Evolutionary conservation across 92 coral and sea anemone species (phyloP).

Genomic region (Micromussa lordhowensis): DNA sequence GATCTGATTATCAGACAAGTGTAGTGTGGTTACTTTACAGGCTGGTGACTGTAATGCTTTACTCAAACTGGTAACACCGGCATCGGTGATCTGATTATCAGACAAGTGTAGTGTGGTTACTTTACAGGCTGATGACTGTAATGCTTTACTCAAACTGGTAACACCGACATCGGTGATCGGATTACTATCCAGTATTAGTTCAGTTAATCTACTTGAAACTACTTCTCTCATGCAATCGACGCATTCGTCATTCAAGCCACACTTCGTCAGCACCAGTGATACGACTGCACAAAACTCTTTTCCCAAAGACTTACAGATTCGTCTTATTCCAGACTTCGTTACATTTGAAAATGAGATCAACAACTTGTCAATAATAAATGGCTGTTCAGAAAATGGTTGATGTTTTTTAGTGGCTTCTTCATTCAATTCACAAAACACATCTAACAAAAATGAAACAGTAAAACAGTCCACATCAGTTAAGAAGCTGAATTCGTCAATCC

Average conservation of each 20-base stretch:
- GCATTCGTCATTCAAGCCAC: neutral
- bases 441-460: neutral
- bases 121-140: neutral
- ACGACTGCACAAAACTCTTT: neutral
- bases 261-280: neutral
- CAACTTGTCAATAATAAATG: too few species aligned
- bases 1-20: too few species aligned
- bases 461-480: constrained; percentile 15
- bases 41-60: too few species aligned
- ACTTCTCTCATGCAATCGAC: neutral
- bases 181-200: neutral
- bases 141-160: neutral
- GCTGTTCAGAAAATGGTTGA: neutral
- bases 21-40: too few species aligned
- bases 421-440: neutral
- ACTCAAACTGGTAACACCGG: too few species aligned
- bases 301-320: neutral
- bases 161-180: neutral
- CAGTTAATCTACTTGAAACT: neutral
- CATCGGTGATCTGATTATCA: too few species aligned
- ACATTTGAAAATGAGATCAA: neutral
- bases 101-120: too few species aligned
- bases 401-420: too few species aligned
- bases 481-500: neutral
- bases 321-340: constrained; percentile 11